Percentiles rank a stretch among this genome's conserved stretches.
Evolutionary conservation across 2,797 vertebrate species (phyloP).

Genomic region (Lophius americanus): DNA sequence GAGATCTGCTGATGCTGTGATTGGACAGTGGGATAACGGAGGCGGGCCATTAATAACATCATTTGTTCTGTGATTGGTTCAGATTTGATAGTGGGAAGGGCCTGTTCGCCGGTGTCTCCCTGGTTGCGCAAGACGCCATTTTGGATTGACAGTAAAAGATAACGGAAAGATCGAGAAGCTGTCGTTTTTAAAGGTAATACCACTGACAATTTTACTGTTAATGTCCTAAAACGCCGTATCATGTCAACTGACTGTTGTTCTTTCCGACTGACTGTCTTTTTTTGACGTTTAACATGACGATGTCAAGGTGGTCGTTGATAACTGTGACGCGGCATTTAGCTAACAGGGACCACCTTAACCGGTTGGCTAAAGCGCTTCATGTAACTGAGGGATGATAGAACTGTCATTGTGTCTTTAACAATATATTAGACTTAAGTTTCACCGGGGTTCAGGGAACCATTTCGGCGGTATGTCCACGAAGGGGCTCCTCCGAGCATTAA

Average conservation of each 20-base stretch:
- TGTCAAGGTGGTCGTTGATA: conserved; percentile 50
- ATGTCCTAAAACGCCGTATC: rapidly evolving
- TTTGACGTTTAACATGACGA: conserved; percentile 22
- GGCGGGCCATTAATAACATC: conserved; percentile 42
- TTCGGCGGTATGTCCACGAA: background rate
- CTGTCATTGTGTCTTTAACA: background rate
- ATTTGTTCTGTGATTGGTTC: conserved; percentile 61
- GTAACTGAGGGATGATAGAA: background rate
- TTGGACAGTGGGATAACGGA: background rate
- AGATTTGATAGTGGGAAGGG: conserved; percentile 63
- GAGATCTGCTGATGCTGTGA: conserved; percentile 22
- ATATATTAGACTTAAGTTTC: background rate
- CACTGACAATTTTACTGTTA: background rate
- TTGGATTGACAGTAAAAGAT: conserved; percentile 82
- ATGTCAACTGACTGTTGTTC: rapidly evolving
- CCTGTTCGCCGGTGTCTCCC: conserved; percentile 73
- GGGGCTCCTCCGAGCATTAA: background rate
- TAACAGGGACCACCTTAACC: conserved; percentile 36
- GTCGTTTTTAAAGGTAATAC: conserved; percentile 75
- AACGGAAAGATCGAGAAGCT: conserved; percentile 78
- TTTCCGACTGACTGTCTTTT: background rate
- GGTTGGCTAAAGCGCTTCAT: conserved; percentile 23
- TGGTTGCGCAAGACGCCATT: conserved; percentile 86
- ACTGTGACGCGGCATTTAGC: conserved; percentile 80
- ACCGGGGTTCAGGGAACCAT: too few relatives aligned